phyloP scores from a whole-genome alignment of 2,888 invertebrate species.

The Glyphotaelius pellucidus region DNA sequence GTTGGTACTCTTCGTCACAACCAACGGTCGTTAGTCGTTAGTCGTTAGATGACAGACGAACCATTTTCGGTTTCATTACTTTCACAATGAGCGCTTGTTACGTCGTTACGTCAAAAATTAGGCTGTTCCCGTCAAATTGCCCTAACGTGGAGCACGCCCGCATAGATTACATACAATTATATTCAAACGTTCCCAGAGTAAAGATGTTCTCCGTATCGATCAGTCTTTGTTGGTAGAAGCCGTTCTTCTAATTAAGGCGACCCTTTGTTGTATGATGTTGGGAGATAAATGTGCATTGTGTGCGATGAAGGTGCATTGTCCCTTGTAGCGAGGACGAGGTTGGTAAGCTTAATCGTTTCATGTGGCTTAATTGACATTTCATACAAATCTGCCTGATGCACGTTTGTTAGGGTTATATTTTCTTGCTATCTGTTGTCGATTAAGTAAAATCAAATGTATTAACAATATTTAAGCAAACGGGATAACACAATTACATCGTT shows the following conservation, averaged over 20 bases:
- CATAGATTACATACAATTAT: conserved; percentile 6
- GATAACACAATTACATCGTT: not conserved
- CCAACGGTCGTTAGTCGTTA: conserved; percentile 13
- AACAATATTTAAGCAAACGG: not conserved
- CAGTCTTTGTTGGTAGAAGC: not conserved
- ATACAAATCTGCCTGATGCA: not conserved
- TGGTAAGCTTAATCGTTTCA: not conserved
- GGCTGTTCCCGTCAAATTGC: not conserved
- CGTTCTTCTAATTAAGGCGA: not conserved
- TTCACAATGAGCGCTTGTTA: conserved; percentile 38
- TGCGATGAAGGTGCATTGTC: not conserved
- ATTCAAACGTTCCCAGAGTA: not conserved
- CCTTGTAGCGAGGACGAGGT: not conserved
- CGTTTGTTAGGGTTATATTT: not conserved
- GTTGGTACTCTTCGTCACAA: conserved; percentile 14
- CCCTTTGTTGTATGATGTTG: not conserved
- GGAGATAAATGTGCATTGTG: not conserved
- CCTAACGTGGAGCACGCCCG: not conserved
- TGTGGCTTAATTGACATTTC: not conserved
- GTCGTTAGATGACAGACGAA: conserved; percentile 38
- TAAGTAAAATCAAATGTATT: not conserved
- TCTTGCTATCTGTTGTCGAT: not conserved
- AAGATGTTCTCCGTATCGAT: not conserved
- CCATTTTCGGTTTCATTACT: conserved; percentile 39
- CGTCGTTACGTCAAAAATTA: conserved; percentile 20